Evolutionary conservation across 2,113 vertebrate genomes (phyloP).

Genomic region (Drymodes brunneopygia): DNA sequence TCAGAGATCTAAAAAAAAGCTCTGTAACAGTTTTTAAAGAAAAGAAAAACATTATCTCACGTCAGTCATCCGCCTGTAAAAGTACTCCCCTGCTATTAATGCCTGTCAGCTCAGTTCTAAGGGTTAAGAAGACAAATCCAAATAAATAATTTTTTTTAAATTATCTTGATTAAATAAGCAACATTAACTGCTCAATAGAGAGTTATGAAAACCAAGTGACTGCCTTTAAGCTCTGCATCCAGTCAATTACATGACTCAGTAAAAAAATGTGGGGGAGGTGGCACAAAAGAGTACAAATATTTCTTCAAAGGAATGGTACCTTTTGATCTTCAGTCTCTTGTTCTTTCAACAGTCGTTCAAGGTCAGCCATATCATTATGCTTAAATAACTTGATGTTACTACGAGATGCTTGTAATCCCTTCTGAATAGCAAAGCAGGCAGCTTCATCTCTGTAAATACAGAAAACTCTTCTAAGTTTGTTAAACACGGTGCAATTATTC

Average conservation of each 20-base stretch:
- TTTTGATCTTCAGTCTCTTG: constrained; percentile 95
- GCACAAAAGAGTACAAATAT: not conserved
- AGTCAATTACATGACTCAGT: not conserved
- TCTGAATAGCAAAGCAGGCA: constrained; percentile 96
- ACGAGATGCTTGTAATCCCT: constrained; percentile 93
- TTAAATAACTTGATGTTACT: constrained; percentile 95
- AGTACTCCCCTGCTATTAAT: not conserved
- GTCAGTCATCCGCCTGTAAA: not conserved
- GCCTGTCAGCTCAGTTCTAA: not conserved
- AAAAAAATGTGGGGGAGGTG: not conserved
- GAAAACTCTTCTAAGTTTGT: not conserved
- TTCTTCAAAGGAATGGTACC: constrained; percentile 72
- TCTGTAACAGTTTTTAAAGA: not conserved
- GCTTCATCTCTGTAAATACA: constrained; percentile 85
- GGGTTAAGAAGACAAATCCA: not conserved
- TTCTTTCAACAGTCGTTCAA: constrained; percentile 90
- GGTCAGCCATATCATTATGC: constrained; percentile 93
- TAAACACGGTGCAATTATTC: not conserved
- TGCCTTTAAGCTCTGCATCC: not conserved
- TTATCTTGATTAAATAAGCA: not conserved
- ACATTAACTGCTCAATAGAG: not conserved
- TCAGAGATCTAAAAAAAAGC: not conserved
- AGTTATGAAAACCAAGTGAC: not conserved
- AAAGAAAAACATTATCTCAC: not conserved
- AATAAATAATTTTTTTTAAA: not conserved